Percentiles rank a stretch among this genome's conserved stretches.
Conservation (phyloP, 2,797 vertebrate genomes). For the Chaetophractus vellerosus region DNA sequence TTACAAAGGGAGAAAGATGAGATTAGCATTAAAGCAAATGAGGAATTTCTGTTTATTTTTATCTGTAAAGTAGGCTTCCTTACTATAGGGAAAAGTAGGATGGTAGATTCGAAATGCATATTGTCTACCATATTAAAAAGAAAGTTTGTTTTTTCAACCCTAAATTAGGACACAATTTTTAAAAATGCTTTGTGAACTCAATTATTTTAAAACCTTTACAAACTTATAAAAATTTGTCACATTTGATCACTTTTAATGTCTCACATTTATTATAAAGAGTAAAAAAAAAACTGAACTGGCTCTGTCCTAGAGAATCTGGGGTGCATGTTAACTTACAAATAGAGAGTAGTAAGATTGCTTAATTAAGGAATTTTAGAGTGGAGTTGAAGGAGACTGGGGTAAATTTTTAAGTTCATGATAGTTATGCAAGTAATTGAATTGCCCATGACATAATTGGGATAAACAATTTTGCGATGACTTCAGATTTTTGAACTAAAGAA, state of each 20-base stretch:
- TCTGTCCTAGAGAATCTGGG: constrained; percentile 61
- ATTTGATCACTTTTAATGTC: constrained; percentile 52
- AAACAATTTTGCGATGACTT: not conserved
- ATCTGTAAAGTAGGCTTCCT: constrained; percentile 57
- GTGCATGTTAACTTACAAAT: constrained; percentile 47
- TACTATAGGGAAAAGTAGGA: constrained; percentile 41
- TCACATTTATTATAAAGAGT: constrained; percentile 52
- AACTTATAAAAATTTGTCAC: constrained; percentile 61
- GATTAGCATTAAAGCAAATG: constrained; percentile 50
- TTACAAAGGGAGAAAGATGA: constrained; percentile 40
- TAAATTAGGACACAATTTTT: not conserved
- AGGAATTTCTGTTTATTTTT: constrained; percentile 62
- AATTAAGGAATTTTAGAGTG: constrained; percentile 38
- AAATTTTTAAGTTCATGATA: not conserved
- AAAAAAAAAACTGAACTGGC: constrained; percentile 62
- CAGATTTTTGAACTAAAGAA: constrained; percentile 1
- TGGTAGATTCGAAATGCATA: constrained; percentile 55
- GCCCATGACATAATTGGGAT: not conserved
- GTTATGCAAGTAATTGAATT: not conserved
- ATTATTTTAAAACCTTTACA: constrained; percentile 34
- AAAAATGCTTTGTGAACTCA: constrained; percentile 42
- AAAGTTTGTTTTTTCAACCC: not conserved
- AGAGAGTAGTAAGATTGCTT: not conserved
- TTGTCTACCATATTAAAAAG: constrained; percentile 4
- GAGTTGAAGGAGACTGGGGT: not conserved